phyloP scores from a whole-genome alignment of 2,113 vertebrate species.

The Alosa alosa region DNA sequence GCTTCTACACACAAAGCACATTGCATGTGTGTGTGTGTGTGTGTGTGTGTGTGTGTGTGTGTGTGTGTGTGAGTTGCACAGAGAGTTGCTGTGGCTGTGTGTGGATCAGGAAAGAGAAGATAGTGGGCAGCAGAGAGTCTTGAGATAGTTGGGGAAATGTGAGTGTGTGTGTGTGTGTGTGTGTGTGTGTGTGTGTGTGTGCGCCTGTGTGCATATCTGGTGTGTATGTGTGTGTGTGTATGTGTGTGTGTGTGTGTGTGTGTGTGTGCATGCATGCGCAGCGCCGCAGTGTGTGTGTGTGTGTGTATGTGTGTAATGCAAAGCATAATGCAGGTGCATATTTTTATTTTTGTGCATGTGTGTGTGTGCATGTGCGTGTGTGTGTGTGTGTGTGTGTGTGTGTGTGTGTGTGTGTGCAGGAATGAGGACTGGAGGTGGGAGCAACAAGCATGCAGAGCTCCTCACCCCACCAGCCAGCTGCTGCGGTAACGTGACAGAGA shows the following conservation, averaged over 20 bases:
- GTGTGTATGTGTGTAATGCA: no score
- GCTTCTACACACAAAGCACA: no score
- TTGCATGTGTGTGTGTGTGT: no score
- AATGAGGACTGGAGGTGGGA: constrained; percentile 13
- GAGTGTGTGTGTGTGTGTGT: background rate
- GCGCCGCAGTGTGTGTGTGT: no score
- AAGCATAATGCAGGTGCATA: no score
- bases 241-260: background rate
- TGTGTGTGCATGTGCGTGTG: background rate
- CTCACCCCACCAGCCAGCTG: background rate
- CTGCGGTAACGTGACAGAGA: constrained; percentile 58
- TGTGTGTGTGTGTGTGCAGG: background rate
- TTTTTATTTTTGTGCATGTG: no score
- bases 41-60: no score
- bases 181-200: background rate
- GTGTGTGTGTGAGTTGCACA: background rate
- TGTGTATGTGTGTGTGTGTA: background rate
- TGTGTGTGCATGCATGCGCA: background rate
- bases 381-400: background rate
- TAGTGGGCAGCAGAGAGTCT: constrained; percentile 2
- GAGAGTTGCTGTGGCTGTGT: background rate
- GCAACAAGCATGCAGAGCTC: constrained; percentile 3
- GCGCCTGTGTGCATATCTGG: background rate
- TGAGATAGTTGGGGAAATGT: background rate
- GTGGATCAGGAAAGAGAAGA: background rate